Base-by-base conservation (phyloP, 2,888 invertebrate genomes). In the Dilophus febrilis region DNA sequence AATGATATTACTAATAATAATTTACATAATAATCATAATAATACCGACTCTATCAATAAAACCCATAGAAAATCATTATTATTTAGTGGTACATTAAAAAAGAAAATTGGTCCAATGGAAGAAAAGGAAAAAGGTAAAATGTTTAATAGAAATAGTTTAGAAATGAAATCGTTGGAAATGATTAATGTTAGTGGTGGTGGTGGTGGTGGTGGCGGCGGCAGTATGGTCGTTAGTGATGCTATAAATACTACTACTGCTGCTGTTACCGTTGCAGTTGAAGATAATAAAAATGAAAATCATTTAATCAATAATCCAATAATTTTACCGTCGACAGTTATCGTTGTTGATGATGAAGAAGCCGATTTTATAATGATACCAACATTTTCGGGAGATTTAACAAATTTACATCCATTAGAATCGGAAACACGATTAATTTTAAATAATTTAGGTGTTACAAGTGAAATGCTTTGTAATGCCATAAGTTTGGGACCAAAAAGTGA, bases 401-500 rank as follows among this genome's bases (percentile, higher is more conserved):
- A 55, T 44, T 45, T 65, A 26, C 56, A 56, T 39, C 54, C 60
- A 0, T 48, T 65, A 19, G 74, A 74, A 52, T 51, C 56, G 10
- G 68, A 70, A 51, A 68, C 71, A 1, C 55, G 71, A 6, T 60
- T 64, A 44, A 59, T 66, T 40, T 56, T 77, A 34, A 55, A 62
- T 38, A 66, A 67, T 18, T 57, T 75, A 30, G 79, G 79, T 2
- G 72, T 80, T 29, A 66, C 63, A 12, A 60, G 67, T 1, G 66
- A 67, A 41, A 70, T 73, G 65, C 56, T 79, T 34, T 61, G 65
- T 38, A 62, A 66, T 29, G 64, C 71, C 16, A 59, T 65, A 16
- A 61, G 63, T 31, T 67, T 68, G 45, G 74, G 77, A 26, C 72
- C 74, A 2, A 62, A 73, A 37, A 74, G 72, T 48, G 69, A 74